Evolutionary conservation across 1,140 invertebrate genomes (phyloP).

Genomic region (Anadara kagoshimensis): DNA sequence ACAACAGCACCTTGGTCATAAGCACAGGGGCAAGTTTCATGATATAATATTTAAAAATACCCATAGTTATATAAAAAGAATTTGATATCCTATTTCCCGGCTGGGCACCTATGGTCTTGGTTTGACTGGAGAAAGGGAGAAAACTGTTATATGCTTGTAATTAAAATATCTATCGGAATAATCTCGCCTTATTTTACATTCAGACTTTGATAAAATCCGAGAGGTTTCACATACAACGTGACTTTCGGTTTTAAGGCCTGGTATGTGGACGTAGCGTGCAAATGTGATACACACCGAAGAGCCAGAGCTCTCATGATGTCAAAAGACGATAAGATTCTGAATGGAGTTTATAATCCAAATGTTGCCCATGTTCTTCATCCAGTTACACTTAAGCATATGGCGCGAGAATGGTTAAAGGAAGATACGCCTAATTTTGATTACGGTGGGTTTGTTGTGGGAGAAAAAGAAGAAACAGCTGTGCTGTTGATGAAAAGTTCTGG

Average conservation of each 20-base stretch:
- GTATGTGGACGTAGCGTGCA: background rate
- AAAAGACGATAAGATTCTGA: conserved; percentile 37
- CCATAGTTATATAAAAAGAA: too few relatives aligned
- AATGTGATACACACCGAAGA: background rate
- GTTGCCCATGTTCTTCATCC: conserved; percentile 63
- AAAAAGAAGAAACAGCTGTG: conserved; percentile 65
- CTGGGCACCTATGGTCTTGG: too few relatives aligned
- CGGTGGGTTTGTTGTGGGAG: conserved; percentile 72
- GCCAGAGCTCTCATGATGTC: conserved; percentile 25
- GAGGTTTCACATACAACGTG: background rate
- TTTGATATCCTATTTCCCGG: too few relatives aligned
- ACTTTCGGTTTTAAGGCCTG: background rate
- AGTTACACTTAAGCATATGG: conserved; percentile 60
- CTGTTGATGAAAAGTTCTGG: conserved; percentile 71
- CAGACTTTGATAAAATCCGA: too few relatives aligned
- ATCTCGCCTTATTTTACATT: too few relatives aligned
- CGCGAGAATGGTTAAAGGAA: conserved; percentile 71
- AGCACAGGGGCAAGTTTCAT: too few relatives aligned
- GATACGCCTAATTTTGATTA: conserved; percentile 73
- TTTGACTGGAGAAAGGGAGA: too few relatives aligned
- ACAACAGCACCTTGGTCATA: too few relatives aligned
- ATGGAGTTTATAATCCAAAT: conserved; percentile 48
- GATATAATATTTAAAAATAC: too few relatives aligned
- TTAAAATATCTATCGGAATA: too few relatives aligned
- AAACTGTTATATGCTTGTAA: too few relatives aligned